These are phyloP conservation scores for Tiliacea citrago DNA, from an alignment of 2,888 invertebrate genomes.

Conservation along the genomic window DNA sequence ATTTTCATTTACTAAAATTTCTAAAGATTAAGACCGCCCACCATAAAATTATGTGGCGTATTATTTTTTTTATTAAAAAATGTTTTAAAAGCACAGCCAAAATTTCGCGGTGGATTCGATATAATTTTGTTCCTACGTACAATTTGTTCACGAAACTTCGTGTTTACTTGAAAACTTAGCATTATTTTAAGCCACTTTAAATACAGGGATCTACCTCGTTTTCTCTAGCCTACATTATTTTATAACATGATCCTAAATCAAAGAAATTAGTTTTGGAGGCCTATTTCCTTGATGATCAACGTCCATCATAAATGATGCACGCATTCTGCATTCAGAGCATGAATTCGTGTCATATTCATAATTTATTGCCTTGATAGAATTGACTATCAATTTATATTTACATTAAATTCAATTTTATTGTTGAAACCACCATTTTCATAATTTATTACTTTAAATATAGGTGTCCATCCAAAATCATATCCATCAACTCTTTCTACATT, in stretches of 20 bases:
- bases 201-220: conserved; percentile 51
- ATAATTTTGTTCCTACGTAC: conserved; percentile 75
- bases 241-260: conserved; percentile 17
- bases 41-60: conserved; percentile 76
- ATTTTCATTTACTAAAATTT: conserved; percentile 50
- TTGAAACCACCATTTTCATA: conserved; percentile 3
- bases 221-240: conserved; percentile 47
- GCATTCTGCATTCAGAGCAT: too few species aligned
- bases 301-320: too few species aligned
- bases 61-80: conserved; percentile 69
- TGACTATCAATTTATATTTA: conserved; percentile 8
- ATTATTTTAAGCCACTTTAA: conserved; percentile 55
- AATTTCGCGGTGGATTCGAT: conserved; percentile 86
- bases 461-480: background rate
- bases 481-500: conserved; percentile 28
- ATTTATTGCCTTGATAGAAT: background rate
- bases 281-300: conserved; percentile 33
- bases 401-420: background rate
- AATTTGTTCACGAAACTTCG: conserved; percentile 42
- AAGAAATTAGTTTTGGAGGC: conserved; percentile 27
- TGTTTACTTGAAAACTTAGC: conserved; percentile 67
- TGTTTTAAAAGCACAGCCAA: conserved; percentile 88
- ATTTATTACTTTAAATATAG: background rate
- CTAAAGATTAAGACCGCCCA: conserved; percentile 69
- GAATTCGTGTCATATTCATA: background rate